Conservation (phyloP, 2,797 vertebrate species). For the Emys orbicularis region DNA sequence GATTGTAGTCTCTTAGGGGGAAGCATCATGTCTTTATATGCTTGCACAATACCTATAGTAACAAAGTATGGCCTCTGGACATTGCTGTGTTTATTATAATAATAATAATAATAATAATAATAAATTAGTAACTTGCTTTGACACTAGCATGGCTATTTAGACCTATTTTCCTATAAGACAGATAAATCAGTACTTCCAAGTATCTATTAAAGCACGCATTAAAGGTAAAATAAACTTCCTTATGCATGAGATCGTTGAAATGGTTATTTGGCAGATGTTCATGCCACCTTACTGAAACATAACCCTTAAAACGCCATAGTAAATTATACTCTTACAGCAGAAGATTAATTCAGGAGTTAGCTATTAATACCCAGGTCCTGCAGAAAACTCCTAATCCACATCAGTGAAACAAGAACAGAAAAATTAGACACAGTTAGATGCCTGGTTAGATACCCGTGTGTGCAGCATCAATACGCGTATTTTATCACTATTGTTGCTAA, state of each 20-base stretch:
- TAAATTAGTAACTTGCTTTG: background rate
- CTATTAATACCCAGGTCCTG: background rate
- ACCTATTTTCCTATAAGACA: background rate
- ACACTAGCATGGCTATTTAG: background rate
- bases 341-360: background rate
- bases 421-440: background rate
- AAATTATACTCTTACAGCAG: background rate
- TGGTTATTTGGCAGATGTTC: background rate
- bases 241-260: fast-evolving
- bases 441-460: background rate
- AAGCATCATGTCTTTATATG: background rate
- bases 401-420: background rate
- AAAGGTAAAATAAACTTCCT: background rate
- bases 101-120: too few species aligned
- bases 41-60: background rate
- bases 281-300: background rate
- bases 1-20: background rate
- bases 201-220: background rate
- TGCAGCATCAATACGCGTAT: background rate
- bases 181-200: background rate
- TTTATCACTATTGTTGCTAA: background rate
- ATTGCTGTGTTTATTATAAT: background rate
- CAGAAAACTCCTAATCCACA: background rate
- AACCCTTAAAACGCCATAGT: background rate
- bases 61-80: background rate